Conservation (phyloP, 2,888 invertebrate genomes). For the Polydrusus cervinus region DNA sequence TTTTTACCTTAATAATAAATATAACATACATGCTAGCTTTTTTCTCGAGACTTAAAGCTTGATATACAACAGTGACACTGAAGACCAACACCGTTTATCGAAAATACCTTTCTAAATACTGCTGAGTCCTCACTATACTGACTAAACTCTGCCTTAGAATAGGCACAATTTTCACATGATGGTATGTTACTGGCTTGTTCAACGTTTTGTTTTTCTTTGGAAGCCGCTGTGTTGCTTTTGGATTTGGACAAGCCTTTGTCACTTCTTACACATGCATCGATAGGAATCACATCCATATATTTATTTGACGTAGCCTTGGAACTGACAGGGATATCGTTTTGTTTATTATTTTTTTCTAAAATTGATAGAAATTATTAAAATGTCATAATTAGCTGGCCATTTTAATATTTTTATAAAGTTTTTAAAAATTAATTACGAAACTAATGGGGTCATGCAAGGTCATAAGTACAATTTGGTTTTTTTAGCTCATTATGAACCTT, state of each 20-base stretch:
- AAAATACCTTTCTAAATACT: conserved; percentile 45
- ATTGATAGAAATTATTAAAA: neutral
- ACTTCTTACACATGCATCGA: neutral
- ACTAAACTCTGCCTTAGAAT: conserved; percentile 27
- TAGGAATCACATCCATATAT: neutral
- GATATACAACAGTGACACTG: conserved; percentile 53
- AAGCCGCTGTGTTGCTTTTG: neutral
- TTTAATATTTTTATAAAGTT: no score
- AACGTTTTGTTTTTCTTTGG: neutral
- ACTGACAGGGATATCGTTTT: neutral
- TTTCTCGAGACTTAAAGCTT: conserved; percentile 32
- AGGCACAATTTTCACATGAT: neutral
- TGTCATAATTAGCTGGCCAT: no score
- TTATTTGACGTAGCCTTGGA: neutral
- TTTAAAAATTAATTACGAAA: no score
- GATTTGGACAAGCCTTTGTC: neutral
- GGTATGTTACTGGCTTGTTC: neutral
- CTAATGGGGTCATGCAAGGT: no score
- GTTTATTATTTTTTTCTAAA: neutral
- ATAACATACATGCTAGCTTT: conserved; percentile 5
- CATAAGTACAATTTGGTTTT: no score
- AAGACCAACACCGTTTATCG: conserved; percentile 48
- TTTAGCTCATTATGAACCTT: no score
- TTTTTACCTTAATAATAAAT: conserved; percentile 17
- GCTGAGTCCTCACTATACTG: conserved; percentile 35